phyloP scores from a whole-genome alignment of 1,140 invertebrate species.

The Trissolcus basalis region DNA sequence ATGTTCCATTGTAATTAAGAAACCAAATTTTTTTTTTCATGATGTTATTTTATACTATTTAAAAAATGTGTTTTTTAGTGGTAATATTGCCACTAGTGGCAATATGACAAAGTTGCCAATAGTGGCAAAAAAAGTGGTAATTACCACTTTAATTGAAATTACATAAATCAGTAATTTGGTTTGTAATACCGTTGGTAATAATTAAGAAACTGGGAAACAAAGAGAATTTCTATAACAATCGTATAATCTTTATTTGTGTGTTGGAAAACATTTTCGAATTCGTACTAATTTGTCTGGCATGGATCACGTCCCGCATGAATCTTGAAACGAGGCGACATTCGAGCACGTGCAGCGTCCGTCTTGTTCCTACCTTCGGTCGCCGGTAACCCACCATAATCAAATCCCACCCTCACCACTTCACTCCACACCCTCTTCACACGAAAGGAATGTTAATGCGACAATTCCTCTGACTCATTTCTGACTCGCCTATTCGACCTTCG shows the following conservation, averaged over 20 bases:
- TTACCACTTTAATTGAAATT: too few relatives aligned
- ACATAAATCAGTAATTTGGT: too few relatives aligned
- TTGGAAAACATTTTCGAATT: constrained; percentile 34
- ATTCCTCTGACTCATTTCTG: constrained; percentile 63
- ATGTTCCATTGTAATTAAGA: too few relatives aligned
- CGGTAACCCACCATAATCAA: constrained; percentile 73
- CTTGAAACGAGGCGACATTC: constrained; percentile 48
- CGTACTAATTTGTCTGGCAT: constrained; percentile 48
- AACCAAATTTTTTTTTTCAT: too few relatives aligned
- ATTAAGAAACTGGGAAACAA: too few relatives aligned
- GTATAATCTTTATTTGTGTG: neutral
- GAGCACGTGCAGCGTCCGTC: constrained; percentile 52
- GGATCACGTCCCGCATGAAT: constrained; percentile 49
- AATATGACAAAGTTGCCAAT: too few relatives aligned
- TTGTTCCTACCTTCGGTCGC: constrained; percentile 52
- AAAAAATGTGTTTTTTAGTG: too few relatives aligned
- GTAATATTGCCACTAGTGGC: too few relatives aligned
- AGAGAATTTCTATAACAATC: neutral
- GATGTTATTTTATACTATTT: too few relatives aligned
- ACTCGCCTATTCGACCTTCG: constrained; percentile 55
- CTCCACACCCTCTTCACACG: constrained; percentile 71
- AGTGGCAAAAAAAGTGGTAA: too few relatives aligned
- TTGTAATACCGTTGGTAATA: too few relatives aligned
- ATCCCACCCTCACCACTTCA: constrained; percentile 69
- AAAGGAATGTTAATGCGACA: constrained; percentile 77